Conservation (phyloP, 2,888 invertebrate species). For the Limenitis camilla region DNA sequence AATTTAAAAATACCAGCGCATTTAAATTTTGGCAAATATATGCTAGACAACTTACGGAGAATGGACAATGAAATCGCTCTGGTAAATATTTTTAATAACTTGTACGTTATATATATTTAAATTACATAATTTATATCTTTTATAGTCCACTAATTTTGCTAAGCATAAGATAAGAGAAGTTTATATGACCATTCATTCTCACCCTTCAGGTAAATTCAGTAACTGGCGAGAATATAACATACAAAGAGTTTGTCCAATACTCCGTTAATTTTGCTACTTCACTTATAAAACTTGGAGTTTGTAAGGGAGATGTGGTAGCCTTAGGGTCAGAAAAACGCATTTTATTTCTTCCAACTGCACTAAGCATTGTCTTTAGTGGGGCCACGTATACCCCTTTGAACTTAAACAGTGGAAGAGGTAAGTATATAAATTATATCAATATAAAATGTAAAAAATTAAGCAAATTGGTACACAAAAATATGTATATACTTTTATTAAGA, state of each 20-base stretch:
- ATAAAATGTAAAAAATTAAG: too few species aligned
- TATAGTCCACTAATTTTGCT: background rate
- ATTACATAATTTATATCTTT: background rate
- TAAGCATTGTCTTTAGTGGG: slow-evolving; percentile 65
- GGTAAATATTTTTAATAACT: slow-evolving; percentile 34
- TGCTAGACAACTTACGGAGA: slow-evolving; percentile 39
- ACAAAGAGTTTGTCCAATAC: slow-evolving; percentile 63
- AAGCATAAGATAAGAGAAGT: background rate
- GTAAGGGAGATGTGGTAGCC: slow-evolving; percentile 69
- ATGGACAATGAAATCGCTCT: slow-evolving; percentile 39
- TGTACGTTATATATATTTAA: slow-evolving; percentile 28
- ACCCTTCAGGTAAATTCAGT: slow-evolving; percentile 61
- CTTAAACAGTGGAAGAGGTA: slow-evolving; percentile 33
- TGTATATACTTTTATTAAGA: too few species aligned
- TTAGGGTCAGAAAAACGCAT: slow-evolving; percentile 76
- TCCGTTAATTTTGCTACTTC: slow-evolving; percentile 69
- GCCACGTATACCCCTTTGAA: slow-evolving; percentile 49
- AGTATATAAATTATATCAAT: too few species aligned
- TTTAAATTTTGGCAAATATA: slow-evolving; percentile 53
- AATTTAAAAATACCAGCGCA: slow-evolving; percentile 47
- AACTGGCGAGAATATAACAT: slow-evolving; percentile 69
- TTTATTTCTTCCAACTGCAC: slow-evolving; percentile 66
- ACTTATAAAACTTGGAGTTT: slow-evolving; percentile 63
- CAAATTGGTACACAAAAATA: too few species aligned
- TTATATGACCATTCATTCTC: background rate